Conservation (phyloP, 1,140 invertebrate species). For the Conopomorpha cramerella region DNA sequence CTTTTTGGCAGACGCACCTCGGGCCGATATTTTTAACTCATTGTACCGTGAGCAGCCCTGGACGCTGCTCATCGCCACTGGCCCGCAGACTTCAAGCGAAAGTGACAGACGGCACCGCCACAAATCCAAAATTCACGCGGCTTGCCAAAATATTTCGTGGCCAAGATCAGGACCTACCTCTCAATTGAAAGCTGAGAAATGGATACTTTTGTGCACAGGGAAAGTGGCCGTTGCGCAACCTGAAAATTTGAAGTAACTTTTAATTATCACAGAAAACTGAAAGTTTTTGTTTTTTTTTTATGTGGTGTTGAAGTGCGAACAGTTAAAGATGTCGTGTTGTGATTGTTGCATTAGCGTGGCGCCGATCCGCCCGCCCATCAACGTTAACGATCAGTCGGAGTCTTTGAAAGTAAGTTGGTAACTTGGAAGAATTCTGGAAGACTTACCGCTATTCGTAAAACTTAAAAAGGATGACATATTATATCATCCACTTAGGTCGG, state of each 20-base stretch:
- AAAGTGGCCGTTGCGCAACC: no score
- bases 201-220: no score
- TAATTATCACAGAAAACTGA: no score
- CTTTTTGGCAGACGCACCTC: constrained; percentile 55
- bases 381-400: constrained; percentile 77
- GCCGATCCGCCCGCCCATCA: constrained; percentile 75
- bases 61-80: constrained; percentile 36
- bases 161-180: constrained; percentile 1
- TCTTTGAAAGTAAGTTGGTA: constrained; percentile 78
- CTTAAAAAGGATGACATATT: no score
- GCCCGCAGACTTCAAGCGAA: constrained; percentile 33
- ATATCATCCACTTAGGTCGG: no score
- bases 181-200: constrained; percentile 4
- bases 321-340: constrained; percentile 67
- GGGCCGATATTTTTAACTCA: constrained; percentile 59
- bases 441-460: no score
- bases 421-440: no score
- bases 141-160: no score
- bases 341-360: constrained; percentile 67
- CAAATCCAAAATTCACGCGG: no score
- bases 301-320: no score
- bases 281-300: no score
- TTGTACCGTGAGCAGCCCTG: constrained; percentile 45
- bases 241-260: no score
- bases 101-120: constrained; percentile 25